Percentiles rank a stretch among this genome's conserved stretches.
phyloP scores from a whole-genome alignment of 2,797 vertebrate species.

The Neosilurus mollespiculum region DNA sequence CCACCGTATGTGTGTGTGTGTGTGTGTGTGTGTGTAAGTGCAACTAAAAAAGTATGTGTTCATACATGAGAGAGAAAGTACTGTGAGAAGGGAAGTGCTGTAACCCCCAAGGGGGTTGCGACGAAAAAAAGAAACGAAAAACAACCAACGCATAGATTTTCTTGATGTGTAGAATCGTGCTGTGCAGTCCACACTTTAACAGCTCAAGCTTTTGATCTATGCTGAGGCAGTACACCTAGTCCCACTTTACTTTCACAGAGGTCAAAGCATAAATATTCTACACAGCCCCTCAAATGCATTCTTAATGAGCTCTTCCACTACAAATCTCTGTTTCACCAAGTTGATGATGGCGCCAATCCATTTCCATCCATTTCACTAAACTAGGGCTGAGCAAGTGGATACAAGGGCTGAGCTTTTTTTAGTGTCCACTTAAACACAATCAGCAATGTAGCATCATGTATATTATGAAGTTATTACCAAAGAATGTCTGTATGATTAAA shows the following conservation, averaged over 20 bases:
- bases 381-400: conserved; percentile 10
- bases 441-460: background rate
- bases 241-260: conserved; percentile 41
- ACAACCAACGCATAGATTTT: conserved; percentile 23
- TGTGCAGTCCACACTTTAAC: conserved; percentile 16
- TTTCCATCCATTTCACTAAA: conserved; percentile 25
- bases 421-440: conserved; percentile 7
- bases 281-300: conserved; percentile 44
- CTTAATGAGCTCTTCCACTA: conserved; percentile 44
- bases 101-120: conserved; percentile 46
- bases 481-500: conserved; percentile 34
- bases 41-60: conserved; percentile 7
- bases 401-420: background rate
- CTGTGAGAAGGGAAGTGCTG: conserved; percentile 61
- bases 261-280: conserved; percentile 49
- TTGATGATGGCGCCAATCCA: conserved; percentile 21
- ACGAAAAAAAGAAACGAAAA: conserved; percentile 17
- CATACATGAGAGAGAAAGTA: conserved; percentile 40
- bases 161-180: conserved; percentile 16
- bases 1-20: conserved; percentile 15
- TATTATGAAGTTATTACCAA: background rate
- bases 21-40: conserved; percentile 21
- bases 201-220: background rate
- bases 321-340: conserved; percentile 50
- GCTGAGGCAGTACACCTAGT: background rate